Percentiles rank a stretch among this genome's conserved stretches.
Conservation (phyloP, 2,888 invertebrate species). For the Ecdyonurus torrentis region DNA sequence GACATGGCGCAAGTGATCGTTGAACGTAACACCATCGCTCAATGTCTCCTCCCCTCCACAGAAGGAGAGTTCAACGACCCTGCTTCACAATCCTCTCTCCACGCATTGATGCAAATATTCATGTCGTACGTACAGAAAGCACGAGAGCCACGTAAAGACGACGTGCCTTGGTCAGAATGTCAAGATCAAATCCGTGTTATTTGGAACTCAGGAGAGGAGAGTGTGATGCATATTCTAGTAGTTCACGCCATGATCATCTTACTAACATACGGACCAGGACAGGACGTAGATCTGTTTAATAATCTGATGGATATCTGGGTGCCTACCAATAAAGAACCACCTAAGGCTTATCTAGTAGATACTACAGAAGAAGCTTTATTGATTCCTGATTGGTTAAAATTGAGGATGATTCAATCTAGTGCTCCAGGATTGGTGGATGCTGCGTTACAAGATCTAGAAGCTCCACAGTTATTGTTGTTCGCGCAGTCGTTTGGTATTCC, state of each 20-base stretch:
- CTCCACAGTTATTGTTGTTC: conserved; percentile 77
- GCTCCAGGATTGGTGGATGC: conserved; percentile 68
- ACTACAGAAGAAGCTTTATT: conserved; percentile 67
- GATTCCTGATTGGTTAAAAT: conserved; percentile 84
- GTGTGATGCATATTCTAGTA: conserved; percentile 58
- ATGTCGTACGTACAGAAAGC: conserved; percentile 47
- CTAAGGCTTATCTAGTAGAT: conserved; percentile 60
- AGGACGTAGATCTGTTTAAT: conserved; percentile 27
- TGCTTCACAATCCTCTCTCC: conserved; percentile 33
- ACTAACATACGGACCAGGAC: conserved; percentile 48
- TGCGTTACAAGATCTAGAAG: conserved; percentile 69
- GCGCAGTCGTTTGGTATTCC: conserved; percentile 95
- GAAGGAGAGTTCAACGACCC: conserved; percentile 26
- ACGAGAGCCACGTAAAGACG: conserved; percentile 41
- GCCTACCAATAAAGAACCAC: conserved; percentile 39
- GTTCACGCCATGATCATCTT: conserved; percentile 74
- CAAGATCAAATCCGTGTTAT: conserved; percentile 61
- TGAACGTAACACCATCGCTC: conserved; percentile 73
- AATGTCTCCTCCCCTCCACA: conserved; percentile 52
- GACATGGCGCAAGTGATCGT: conserved; percentile 85
- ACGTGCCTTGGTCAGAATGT: conserved; percentile 44
- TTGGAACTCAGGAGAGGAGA: conserved; percentile 58
- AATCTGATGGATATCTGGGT: conserved; percentile 76
- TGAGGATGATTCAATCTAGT: conserved; percentile 67
- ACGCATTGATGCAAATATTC: conserved; percentile 54